Percentiles rank a stretch among this genome's conserved stretches.
Conservation (phyloP, 2,888 invertebrate genomes). For the Tricholauxania praeusta region DNA sequence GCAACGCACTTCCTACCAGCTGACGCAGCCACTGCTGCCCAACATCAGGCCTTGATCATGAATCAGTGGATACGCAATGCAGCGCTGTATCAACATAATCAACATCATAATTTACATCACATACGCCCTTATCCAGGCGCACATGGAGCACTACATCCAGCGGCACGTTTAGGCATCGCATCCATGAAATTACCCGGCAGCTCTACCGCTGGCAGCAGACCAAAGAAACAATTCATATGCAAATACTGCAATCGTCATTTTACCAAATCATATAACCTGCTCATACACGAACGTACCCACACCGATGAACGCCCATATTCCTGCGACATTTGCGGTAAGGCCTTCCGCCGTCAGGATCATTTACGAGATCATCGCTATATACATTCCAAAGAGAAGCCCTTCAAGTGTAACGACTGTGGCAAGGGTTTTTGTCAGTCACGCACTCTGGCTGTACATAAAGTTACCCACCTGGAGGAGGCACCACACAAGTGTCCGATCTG, state of each 20-base stretch:
- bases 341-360: constrained; percentile 95
- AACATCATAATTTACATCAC: constrained; percentile 58
- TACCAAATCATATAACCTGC: constrained; percentile 96
- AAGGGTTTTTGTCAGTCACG: constrained; percentile 99
- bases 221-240: constrained; percentile 93
- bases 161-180: constrained; percentile 62
- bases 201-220: constrained; percentile 73
- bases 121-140: constrained; percentile 43
- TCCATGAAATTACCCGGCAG: constrained; percentile 70
- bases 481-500: constrained; percentile 94
- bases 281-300: constrained; percentile 97
- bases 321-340: constrained; percentile 96
- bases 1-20: constrained; percentile 57
- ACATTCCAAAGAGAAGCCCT: constrained; percentile 98
- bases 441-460: constrained; percentile 95
- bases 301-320: constrained; percentile 97
- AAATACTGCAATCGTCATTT: constrained; percentile 97
- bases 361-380: constrained; percentile 95
- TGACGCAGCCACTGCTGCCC: constrained; percentile 70
- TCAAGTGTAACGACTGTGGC: constrained; percentile 96
- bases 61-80: constrained; percentile 83
- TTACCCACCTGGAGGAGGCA: constrained; percentile 92
- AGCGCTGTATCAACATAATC: constrained; percentile 74
- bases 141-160: constrained; percentile 31
- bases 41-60: constrained; percentile 73